Conservation (phyloP, 2,113 vertebrate species). For the Zosterops borbonicus region DNA sequence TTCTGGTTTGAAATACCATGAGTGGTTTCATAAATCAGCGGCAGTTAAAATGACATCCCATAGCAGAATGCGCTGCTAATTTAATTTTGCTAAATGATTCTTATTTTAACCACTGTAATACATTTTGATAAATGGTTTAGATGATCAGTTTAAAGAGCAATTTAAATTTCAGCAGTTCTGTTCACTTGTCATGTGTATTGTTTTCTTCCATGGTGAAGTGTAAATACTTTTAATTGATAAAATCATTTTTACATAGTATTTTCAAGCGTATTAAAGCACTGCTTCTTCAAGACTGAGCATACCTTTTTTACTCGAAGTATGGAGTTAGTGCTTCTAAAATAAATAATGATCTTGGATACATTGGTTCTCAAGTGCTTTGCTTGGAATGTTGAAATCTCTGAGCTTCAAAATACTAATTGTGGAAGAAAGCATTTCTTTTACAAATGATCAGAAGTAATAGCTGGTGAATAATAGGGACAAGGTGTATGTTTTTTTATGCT, state of each 20-base stretch:
- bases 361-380: background rate
- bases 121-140: constrained; percentile 2
- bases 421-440: background rate
- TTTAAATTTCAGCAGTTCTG: background rate
- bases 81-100: constrained; percentile 34
- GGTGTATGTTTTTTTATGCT: background rate
- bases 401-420: background rate
- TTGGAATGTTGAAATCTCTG: background rate
- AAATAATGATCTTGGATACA: background rate
- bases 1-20: background rate
- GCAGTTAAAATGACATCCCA: background rate
- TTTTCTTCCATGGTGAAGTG: background rate
- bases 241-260: background rate
- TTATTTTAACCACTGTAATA: constrained; percentile 2
- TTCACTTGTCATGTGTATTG: background rate
- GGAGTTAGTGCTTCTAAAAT: background rate
- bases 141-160: background rate
- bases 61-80: constrained; percentile 4
- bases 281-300: background rate
- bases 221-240: background rate
- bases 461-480: background rate
- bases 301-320: background rate
- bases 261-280: background rate
- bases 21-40: constrained; percentile 42
- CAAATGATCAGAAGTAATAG: background rate